These are phyloP conservation scores for Blastobasis lacticolella DNA, from an alignment of 2,888 invertebrate genomes.

Conservation along the genomic window DNA sequence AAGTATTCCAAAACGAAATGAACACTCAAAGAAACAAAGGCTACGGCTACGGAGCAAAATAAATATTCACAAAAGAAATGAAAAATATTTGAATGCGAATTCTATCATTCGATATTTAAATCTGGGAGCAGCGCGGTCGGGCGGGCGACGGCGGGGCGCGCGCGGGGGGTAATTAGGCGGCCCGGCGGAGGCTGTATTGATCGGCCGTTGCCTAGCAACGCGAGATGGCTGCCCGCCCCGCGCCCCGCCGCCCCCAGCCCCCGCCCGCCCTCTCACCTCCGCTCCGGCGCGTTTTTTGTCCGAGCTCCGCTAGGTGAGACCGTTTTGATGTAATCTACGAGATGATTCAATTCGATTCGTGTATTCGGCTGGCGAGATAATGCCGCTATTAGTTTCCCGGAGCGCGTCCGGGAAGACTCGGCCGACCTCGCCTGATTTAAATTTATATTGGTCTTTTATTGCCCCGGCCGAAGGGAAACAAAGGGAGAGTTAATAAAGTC, in stretches of 20 bases:
- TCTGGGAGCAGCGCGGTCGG: conserved; percentile 40
- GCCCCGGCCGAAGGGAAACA: conserved; percentile 19
- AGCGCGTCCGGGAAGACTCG: conserved; percentile 12
- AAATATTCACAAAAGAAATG: conserved; percentile 59
- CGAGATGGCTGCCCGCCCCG: conserved; percentile 64
- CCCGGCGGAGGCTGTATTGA: conserved; percentile 74
- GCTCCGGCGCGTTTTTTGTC: conserved; percentile 60
- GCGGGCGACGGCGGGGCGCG: conserved; percentile 18
- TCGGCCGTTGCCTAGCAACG: conserved; percentile 70
- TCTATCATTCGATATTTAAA: conserved; percentile 73
- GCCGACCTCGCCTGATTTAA: conserved; percentile 18
- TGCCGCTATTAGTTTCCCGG: conserved; percentile 32
- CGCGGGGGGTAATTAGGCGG: conserved; percentile 64
- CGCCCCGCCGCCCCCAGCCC: conserved; percentile 30
- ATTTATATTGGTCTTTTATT: conserved; percentile 18
- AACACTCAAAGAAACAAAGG: conserved; percentile 22
- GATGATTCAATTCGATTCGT: conserved; percentile 62
- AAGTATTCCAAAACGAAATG: background rate
- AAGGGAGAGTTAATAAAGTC: conserved; percentile 27
- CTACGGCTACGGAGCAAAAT: conserved; percentile 26
- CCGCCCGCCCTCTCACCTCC: conserved; percentile 32
- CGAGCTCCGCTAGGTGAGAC: conserved; percentile 60
- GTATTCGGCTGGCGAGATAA: conserved; percentile 22
- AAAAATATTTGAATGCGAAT: conserved; percentile 65
- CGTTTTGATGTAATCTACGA: conserved; percentile 64